These are phyloP conservation scores for Leptopilina clavipes DNA, from an alignment of 1,140 invertebrate genomes.

Conservation along the genomic window DNA sequence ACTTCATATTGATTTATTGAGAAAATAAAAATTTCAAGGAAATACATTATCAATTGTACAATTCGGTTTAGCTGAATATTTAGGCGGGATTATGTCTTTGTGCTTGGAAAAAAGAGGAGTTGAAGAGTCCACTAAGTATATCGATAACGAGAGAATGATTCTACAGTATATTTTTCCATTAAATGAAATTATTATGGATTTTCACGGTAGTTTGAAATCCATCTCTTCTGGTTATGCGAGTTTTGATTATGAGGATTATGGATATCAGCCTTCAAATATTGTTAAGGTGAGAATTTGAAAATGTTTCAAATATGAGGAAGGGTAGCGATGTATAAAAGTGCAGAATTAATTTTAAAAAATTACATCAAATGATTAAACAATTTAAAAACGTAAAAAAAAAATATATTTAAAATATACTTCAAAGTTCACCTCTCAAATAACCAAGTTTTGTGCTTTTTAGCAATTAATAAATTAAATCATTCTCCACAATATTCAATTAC, in stretches of 20 bases:
- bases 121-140: slow-evolving; percentile 83
- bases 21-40: slow-evolving; percentile 29
- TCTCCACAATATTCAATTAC: slow-evolving; percentile 35
- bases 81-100: slow-evolving; percentile 82
- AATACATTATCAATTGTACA: neutral
- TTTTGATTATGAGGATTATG: slow-evolving; percentile 97
- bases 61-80: slow-evolving; percentile 77
- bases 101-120: slow-evolving; percentile 87
- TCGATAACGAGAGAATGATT: slow-evolving; percentile 89
- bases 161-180: slow-evolving; percentile 90
- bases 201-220: slow-evolving; percentile 94
- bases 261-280: slow-evolving; percentile 83
- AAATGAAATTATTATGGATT: slow-evolving; percentile 95
- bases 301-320: too few relatives aligned
- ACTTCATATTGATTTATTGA: neutral
- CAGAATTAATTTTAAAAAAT: too few relatives aligned
- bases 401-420: too few relatives aligned
- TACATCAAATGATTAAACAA: too few relatives aligned
- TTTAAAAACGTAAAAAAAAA: too few relatives aligned
- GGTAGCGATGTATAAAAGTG: too few relatives aligned
- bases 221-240: slow-evolving; percentile 95
- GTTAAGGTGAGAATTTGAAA: too few relatives aligned
- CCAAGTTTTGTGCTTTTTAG: too few relatives aligned
- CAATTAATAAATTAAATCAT: slow-evolving; percentile 31
- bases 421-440: too few relatives aligned